Percentiles rank a stretch among this genome's conserved stretches.
Evolutionary conservation across 2,888 invertebrate species (phyloP).

Genomic region (Panzeria rudis): DNA sequence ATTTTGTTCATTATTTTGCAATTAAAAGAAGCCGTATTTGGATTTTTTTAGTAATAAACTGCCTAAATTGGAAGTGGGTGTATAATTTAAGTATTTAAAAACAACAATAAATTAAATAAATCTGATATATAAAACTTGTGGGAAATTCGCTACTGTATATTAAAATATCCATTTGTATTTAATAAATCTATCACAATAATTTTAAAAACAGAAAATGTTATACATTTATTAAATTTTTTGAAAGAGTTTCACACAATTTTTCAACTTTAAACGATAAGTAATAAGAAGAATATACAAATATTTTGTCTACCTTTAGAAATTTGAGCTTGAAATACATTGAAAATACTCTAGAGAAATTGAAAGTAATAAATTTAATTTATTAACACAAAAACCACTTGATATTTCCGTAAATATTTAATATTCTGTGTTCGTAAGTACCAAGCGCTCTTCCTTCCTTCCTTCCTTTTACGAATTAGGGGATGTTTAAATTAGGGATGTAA

Average conservation of each 20-base stretch:
- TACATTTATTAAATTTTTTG: background rate
- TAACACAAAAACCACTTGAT: conserved; percentile 67
- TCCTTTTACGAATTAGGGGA: conserved; percentile 23
- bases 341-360: conserved; percentile 52
- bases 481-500: too few species aligned
- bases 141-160: conserved; percentile 52
- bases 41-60: too few species aligned
- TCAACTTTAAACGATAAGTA: conserved; percentile 1
- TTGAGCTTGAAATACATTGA: conserved; percentile 34
- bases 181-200: conserved; percentile 38
- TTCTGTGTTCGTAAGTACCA: background rate
- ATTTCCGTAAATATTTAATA: conserved; percentile 47
- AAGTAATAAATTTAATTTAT: conserved; percentile 63
- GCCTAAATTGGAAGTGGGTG: background rate
- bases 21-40: too few species aligned
- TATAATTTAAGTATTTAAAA: background rate
- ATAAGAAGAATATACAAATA: background rate
- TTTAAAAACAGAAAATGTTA: background rate
- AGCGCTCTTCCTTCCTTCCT: too few species aligned
- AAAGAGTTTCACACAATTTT: conserved; percentile 63
- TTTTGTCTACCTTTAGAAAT: conserved; percentile 59
- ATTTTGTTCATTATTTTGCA: too few species aligned
- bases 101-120: conserved; percentile 34
- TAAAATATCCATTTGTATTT: background rate
- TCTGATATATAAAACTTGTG: conserved; percentile 69